Evolutionary conservation across 2,113 vertebrate genomes (phyloP), one percentile per base, ranked within the genome.

Genomic region (Pampusana beccarii): DNA sequence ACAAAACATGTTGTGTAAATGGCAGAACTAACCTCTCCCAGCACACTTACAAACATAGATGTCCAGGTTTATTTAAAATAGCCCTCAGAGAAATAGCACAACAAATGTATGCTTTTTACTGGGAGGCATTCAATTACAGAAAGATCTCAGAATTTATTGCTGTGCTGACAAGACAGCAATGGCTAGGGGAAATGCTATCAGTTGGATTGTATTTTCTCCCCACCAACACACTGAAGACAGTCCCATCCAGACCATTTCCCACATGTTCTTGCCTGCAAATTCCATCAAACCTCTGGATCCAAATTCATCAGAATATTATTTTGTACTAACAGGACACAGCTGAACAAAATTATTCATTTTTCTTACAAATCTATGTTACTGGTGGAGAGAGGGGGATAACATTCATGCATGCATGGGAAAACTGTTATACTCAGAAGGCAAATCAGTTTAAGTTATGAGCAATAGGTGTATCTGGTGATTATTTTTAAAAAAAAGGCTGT

Each of bases 61-160:
- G 72, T 89, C 80, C 94, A 86, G 80, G 61, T 89, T 91, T 86
- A 78, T 93, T 93, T 93, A 93, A 95, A 97, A 95, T 19, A 91
- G 56, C 57, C 61, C 33, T 48, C 56, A 67, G 61, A 0, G 0
- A 89, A 94, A 87, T 26, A 79, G 46, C 50, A 81, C 13, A 81
- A 72, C 50, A 2, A 72, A 80, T 31, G 13, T 9, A 64, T 64
- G 29, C 26, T 60, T 87, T 64, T 86, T 60, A 56, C 56, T 74
- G 38, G 25, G 34, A 95, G 29, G 48, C 13, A 80, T 65, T 54
- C 86, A 29, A 84, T 66, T 71, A 86, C 29, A 84, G 64, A 72
- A 80, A 57, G 21, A n/a, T 16, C 34, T 79, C 56, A 62, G 11
- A 71, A 78, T 88, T 86, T 80, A 65, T 9, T 74, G 38, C 38